These are phyloP conservation scores for Parasteatoda tepidariorum DNA, from an alignment of 1,140 invertebrate species.

Conservation along the genomic window DNA sequence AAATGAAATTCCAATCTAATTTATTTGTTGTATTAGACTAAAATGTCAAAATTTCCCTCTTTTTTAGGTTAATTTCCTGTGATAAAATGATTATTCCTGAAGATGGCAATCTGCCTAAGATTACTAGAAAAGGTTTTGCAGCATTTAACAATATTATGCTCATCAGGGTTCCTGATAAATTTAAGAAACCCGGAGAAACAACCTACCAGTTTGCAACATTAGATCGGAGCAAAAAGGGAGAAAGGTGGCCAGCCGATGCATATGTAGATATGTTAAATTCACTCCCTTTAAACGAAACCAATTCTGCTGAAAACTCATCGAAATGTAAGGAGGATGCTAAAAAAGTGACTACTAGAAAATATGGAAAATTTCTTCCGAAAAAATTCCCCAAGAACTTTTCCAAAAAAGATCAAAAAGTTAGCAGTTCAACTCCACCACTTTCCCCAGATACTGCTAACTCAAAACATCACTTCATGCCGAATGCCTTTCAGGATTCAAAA, in stretches of 20 bases:
- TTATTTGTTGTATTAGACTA: neutral
- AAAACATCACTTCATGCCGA: too few relatives aligned
- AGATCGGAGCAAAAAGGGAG: neutral
- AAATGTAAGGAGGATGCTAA: neutral
- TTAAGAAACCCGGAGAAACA: neutral
- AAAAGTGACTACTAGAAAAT: too few relatives aligned
- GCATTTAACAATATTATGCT: neutral
- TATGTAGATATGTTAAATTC: neutral
- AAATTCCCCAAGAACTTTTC: too few relatives aligned
- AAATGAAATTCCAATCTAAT: too few relatives aligned
- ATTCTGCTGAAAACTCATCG: neutral
- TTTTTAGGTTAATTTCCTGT: neutral
- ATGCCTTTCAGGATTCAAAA: too few relatives aligned
- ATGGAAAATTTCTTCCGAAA: too few relatives aligned
- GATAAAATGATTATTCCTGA: neutral
- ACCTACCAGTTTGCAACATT: neutral
- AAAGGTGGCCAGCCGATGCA: neutral
- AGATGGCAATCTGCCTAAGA: neutral
- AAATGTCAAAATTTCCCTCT: neutral
- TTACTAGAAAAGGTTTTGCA: neutral
- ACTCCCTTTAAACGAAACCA: neutral
- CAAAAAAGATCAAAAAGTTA: too few relatives aligned
- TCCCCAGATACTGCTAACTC: too few relatives aligned
- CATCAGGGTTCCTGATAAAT: neutral
- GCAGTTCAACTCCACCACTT: too few relatives aligned